phyloP scores from a whole-genome alignment of 2,797 vertebrate species.

The Peromyscus eremicus region DNA sequence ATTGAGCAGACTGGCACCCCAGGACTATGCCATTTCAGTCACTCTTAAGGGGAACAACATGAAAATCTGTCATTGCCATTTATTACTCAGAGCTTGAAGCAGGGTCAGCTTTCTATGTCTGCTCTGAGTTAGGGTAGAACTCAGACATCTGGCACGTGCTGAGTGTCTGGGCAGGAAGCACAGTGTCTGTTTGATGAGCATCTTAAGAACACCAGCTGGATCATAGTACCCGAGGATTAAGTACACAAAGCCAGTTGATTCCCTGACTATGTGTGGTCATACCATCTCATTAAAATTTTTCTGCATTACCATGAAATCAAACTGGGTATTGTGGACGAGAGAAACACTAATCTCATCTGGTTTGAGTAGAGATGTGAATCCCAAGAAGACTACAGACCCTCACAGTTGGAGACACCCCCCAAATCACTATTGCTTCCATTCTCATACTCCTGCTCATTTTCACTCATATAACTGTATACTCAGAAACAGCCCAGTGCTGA shows the following conservation, averaged over 20 bases:
- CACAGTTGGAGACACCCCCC: constrained; percentile 7
- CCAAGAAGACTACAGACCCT: not conserved
- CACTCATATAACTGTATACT: constrained; percentile 33
- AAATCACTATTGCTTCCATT: not conserved
- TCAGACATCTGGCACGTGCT: not conserved
- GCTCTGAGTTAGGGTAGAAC: not conserved
- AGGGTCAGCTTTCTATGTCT: not conserved
- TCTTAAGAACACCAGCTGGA: not conserved
- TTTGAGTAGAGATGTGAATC: not conserved
- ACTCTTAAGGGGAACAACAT: not conserved
- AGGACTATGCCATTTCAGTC: not conserved
- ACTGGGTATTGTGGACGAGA: not conserved
- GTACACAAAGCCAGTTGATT: not conserved
- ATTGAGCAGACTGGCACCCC: not conserved
- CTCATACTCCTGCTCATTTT: constrained; percentile 2
- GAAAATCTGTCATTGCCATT: not conserved
- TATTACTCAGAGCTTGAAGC: not conserved
- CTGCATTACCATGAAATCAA: not conserved
- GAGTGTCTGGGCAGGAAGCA: not conserved
- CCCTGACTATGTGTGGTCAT: not conserved
- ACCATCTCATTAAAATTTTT: not conserved
- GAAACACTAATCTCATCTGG: not conserved
- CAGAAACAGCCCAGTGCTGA: not conserved
- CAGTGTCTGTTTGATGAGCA: not conserved
- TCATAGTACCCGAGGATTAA: not conserved